Percentiles rank a stretch among this genome's conserved stretches.
Evolutionary conservation across 2,113 vertebrate species (phyloP).

Genomic region (Lepus timidus): DNA sequence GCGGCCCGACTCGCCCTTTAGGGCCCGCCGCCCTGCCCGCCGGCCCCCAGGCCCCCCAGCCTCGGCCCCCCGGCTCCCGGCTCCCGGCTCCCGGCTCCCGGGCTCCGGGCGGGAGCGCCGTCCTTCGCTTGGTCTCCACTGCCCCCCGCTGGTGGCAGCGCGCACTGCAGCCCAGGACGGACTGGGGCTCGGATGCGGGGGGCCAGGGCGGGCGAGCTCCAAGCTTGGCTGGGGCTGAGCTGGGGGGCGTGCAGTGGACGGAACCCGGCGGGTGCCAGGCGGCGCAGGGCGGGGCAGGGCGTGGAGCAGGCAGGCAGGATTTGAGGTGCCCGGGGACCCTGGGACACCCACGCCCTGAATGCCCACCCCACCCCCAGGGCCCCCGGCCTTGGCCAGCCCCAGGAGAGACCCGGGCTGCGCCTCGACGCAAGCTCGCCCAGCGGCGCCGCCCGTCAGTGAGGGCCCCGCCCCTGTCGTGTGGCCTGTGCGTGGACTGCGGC

Average conservation of each 20-base stretch:
- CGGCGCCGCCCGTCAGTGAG: background rate
- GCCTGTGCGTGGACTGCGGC: slow-evolving; percentile 14
- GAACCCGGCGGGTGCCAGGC: background rate
- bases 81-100: background rate
- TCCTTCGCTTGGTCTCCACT: slow-evolving; percentile 71
- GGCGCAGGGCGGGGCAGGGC: background rate
- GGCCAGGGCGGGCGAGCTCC: background rate
- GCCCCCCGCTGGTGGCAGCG: slow-evolving; percentile 66
- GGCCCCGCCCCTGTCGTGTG: slow-evolving; percentile 68
- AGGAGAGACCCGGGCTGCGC: slow-evolving; percentile 17
- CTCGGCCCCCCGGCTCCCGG: slow-evolving; percentile 46
- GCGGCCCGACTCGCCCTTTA: slow-evolving; percentile 27
- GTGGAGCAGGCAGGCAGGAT: slow-evolving; percentile 10
- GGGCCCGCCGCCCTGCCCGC: background rate
- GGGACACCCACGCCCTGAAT: background rate
- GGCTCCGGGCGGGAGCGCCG: slow-evolving; percentile 1
- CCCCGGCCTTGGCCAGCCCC: background rate
- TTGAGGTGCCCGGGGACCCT: slow-evolving; percentile 5
- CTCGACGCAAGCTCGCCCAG: slow-evolving; percentile 22
- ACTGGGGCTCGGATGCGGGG: background rate
- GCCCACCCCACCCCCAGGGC: slow-evolving; percentile 19
- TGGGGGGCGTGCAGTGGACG: background rate
- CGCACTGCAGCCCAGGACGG: background rate
- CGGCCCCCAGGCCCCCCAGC: slow-evolving; percentile 51
- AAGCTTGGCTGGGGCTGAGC: background rate